A percentile compares a stretch with the other conserved stretches of the same genome.
phyloP scores from a whole-genome alignment of 1,140 invertebrate genomes.

The Telenomus remus region DNA sequence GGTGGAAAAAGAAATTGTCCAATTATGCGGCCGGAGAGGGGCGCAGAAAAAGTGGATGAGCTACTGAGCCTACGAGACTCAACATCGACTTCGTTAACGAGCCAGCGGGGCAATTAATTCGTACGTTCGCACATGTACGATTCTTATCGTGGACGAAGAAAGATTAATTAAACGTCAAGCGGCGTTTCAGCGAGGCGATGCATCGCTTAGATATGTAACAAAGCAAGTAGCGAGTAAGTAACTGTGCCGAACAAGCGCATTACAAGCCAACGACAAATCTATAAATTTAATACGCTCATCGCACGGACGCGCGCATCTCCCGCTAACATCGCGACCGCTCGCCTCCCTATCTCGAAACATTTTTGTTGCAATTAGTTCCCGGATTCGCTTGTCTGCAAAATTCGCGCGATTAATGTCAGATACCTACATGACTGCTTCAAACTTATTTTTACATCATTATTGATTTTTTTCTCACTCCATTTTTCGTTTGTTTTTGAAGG shows the following conservation, averaged over 20 bases:
- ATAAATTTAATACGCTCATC: constrained; percentile 23
- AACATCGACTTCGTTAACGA: constrained; percentile 46
- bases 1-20: not conserved
- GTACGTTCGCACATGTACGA: constrained; percentile 57
- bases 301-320: constrained; percentile 5
- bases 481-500: constrained; percentile 9
- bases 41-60: constrained; percentile 37
- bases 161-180: constrained; percentile 58
- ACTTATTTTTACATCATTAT: not conserved
- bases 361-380: constrained; percentile 34
- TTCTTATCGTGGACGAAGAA: constrained; percentile 52
- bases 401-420: not conserved
- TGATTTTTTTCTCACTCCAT: not conserved
- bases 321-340: constrained; percentile 4
- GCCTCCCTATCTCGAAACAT: not conserved
- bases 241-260: constrained; percentile 32
- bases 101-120: constrained; percentile 57
- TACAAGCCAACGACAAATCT: constrained; percentile 40
- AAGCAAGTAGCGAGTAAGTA: constrained; percentile 39
- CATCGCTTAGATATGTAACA: constrained; percentile 47
- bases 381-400: not conserved
- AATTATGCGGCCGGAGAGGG: constrained; percentile 27
- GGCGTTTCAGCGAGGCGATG: constrained; percentile 45
- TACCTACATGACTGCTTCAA: no score
- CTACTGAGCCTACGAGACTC: constrained; percentile 32